A percentile compares a stretch with the other conserved stretches of the same genome.
phyloP scores from a whole-genome alignment of 2,113 vertebrate species.

The Lynx canadensis region DNA sequence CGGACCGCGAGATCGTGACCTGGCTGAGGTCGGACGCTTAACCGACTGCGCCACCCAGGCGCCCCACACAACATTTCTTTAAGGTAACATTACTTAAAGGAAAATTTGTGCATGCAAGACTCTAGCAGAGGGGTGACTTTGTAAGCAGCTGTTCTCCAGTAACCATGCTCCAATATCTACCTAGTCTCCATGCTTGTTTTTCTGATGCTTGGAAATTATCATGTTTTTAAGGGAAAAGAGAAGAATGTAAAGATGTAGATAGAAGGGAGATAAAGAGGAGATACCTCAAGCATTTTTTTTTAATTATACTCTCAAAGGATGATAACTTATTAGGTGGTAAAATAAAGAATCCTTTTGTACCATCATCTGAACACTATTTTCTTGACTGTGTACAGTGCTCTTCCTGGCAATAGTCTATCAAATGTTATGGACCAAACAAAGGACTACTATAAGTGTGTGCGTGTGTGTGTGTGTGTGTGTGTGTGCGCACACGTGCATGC shows the following conservation, averaged over 20 bases:
- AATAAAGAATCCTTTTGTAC: background rate
- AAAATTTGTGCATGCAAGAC: background rate
- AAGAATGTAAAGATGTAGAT: background rate
- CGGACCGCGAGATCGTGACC: no score
- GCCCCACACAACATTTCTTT: background rate
- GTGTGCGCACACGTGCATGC: background rate
- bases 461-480: background rate
- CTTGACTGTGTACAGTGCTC: background rate
- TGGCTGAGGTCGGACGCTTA: no score
- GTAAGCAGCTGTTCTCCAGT: background rate
- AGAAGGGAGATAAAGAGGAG: background rate
- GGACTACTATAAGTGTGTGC: background rate
- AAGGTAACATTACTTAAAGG: background rate
- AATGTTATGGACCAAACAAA: background rate
- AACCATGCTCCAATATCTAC: background rate
- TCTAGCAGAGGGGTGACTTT: no score
- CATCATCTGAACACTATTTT: no score
- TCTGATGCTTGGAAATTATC: background rate
- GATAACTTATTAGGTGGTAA: background rate
- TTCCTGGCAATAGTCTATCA: background rate
- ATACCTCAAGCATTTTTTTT: background rate
- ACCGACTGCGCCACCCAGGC: no score
- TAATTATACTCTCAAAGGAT: background rate
- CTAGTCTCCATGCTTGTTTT: no score
- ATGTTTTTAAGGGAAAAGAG: background rate